Percentiles rank a stretch among this genome's conserved stretches.
Evolutionary conservation across 2,113 vertebrate species (phyloP).

Genomic region (Scatophagus argus): DNA sequence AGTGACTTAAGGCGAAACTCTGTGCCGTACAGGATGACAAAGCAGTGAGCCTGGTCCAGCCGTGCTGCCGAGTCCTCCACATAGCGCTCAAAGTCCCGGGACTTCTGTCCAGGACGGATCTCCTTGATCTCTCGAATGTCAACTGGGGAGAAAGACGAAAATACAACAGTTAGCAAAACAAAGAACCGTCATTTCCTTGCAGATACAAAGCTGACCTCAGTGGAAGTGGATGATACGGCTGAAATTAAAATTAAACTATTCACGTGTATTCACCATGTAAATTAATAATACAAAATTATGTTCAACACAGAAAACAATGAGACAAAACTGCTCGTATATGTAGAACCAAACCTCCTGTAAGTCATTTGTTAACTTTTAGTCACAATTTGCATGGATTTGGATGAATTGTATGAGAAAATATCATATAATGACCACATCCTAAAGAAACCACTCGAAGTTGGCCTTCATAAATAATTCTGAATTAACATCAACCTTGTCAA

Average conservation of each 20-base stretch:
- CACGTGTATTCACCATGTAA: too few species aligned
- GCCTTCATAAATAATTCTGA: too few species aligned
- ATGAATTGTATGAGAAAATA: not conserved
- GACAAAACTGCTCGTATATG: not conserved
- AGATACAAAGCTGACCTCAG: not conserved
- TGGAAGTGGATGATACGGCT: not conserved
- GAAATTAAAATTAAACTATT: not conserved
- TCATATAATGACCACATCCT: not conserved
- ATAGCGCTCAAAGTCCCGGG: slow-evolving; percentile 96
- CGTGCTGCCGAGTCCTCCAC: slow-evolving; percentile 92
- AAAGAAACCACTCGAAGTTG: not conserved
- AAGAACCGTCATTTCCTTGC: not conserved
- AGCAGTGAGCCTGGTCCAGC: slow-evolving; percentile 91
- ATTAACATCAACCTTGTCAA: not conserved
- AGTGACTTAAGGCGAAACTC: slow-evolving; percentile 97
- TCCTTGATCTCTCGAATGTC: slow-evolving; percentile 99
- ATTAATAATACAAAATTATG: not conserved
- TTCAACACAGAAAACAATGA: not conserved
- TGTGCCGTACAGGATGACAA: slow-evolving; percentile 95
- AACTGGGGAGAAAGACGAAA: slow-evolving; percentile 80
- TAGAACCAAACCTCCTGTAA: not conserved
- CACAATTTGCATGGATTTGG: not conserved
- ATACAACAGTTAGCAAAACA: slow-evolving; percentile 21
- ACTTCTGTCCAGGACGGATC: slow-evolving; percentile 94
- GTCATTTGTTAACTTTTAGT: not conserved